A percentile compares a stretch with the other conserved stretches of the same genome.
phyloP scores from a whole-genome alignment of 2,797 vertebrate genomes.

The Chrosomus eos region DNA sequence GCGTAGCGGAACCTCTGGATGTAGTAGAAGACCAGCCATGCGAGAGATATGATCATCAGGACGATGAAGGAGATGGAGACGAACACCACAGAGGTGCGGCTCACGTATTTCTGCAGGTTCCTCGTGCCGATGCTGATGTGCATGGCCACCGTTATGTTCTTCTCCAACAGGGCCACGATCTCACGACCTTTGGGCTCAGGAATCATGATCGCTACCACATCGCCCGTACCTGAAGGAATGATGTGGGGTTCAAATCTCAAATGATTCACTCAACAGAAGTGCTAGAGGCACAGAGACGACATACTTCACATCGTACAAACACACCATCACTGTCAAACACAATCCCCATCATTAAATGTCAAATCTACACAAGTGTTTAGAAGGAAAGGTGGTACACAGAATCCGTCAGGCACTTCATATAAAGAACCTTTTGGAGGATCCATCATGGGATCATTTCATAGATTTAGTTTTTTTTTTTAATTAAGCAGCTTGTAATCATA shows the following conservation, averaged over 20 bases:
- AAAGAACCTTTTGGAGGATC: too few relatives aligned
- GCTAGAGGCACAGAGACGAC: background rate
- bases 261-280: background rate
- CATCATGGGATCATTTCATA: too few relatives aligned
- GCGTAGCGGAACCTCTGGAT: slow-evolving; percentile 98
- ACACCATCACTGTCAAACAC: background rate
- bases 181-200: slow-evolving; percentile 94
- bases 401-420: too few relatives aligned
- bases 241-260: background rate
- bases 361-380: background rate
- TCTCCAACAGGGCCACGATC: slow-evolving; percentile 88
- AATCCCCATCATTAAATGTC: background rate
- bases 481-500: too few relatives aligned
- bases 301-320: background rate
- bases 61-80: slow-evolving; percentile 99
- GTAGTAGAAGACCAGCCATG: slow-evolving; percentile 99
- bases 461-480: too few relatives aligned
- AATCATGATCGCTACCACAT: slow-evolving; percentile 97
- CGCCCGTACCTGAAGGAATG: slow-evolving; percentile 82
- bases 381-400: too few relatives aligned
- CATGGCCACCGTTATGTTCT: slow-evolving; percentile 85
- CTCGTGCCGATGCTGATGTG: slow-evolving; percentile 95
- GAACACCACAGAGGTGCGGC: slow-evolving; percentile 96
- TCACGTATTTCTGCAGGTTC: slow-evolving; percentile 98
- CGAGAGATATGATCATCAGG: slow-evolving; percentile 98